phyloP scores from a whole-genome alignment of 2,113 vertebrate species.

The Pluvianellus socialis region DNA sequence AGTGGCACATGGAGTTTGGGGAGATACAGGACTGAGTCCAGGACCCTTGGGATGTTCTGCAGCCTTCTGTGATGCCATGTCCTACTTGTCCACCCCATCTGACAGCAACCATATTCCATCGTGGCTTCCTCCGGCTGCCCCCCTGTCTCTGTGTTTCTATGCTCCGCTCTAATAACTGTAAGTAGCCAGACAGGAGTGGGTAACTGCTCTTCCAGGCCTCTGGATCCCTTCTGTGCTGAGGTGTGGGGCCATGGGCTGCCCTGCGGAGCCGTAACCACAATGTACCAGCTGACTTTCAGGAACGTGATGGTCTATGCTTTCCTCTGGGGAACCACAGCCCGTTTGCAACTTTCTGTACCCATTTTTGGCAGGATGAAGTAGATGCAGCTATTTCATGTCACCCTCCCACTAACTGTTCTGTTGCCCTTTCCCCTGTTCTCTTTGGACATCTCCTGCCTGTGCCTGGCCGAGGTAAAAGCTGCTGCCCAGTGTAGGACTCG shows the following conservation, averaged over 20 bases:
- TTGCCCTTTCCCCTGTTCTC: neutral
- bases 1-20: neutral
- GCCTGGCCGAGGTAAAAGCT: neutral
- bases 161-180: neutral
- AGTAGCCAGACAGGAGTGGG: neutral
- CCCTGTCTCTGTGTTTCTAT: neutral
- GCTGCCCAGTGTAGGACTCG: rapidly evolving
- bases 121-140: neutral
- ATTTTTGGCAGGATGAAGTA: neutral
- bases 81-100: neutral
- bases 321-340: neutral
- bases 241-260: neutral
- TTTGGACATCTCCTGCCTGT: neutral
- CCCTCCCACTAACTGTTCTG: neutral
- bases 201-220: neutral
- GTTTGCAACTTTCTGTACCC: neutral
- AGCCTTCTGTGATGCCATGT: neutral
- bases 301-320: neutral
- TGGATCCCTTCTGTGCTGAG: neutral
- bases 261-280: neutral
- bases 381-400: neutral
- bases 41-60: neutral
- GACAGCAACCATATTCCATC: neutral
- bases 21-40: neutral
- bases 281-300: neutral